A percentile compares a stretch with the other conserved stretches of the same genome.
Evolutionary conservation across 2,113 vertebrate species (phyloP).

Genomic region (Malurus elegans): DNA sequence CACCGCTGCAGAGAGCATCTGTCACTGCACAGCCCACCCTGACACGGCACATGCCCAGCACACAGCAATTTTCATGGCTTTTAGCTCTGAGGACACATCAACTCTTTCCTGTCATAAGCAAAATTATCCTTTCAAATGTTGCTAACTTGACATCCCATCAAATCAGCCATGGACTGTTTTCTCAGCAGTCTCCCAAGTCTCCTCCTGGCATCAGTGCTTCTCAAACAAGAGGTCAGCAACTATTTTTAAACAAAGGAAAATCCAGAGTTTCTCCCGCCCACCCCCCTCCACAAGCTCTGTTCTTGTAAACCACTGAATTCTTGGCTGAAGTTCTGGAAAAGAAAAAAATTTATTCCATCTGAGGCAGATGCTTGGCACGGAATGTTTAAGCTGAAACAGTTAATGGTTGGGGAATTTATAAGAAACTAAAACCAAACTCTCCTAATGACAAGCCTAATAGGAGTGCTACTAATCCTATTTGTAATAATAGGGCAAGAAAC

Average conservation of each 20-base stretch:
- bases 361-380: not conserved
- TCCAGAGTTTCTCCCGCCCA: not conserved
- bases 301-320: constrained; percentile 21
- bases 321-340: constrained; percentile 16
- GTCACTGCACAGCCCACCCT: not conserved
- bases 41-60: not conserved
- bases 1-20: not conserved
- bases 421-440: not conserved
- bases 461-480: not conserved
- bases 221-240: not conserved
- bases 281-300: not conserved
- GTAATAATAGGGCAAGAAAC: not conserved
- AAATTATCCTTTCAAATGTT: not conserved
- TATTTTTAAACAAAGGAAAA: constrained; percentile 5
- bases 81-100: not conserved
- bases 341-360: not conserved
- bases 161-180: not conserved
- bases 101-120: not conserved
- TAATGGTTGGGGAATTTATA: not conserved
- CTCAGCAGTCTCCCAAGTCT: not conserved
- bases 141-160: not conserved
- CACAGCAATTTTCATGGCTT: not conserved
- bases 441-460: not conserved
- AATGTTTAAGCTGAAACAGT: not conserved
- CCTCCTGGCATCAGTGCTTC: not conserved